Base-by-base conservation (phyloP, 2,113 vertebrate species). In the Albula goreensis region DNA sequence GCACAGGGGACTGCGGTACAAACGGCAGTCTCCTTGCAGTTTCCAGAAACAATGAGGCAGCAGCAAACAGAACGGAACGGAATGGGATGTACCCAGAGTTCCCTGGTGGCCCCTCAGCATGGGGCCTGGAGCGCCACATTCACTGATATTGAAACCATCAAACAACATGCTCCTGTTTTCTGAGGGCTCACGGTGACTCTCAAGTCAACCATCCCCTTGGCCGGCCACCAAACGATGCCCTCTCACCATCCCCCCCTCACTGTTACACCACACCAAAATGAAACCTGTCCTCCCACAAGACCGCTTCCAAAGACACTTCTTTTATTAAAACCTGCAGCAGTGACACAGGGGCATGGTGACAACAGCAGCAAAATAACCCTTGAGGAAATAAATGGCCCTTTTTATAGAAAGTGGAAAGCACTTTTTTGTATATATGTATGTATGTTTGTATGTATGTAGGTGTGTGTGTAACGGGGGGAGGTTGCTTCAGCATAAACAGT, bases 351-450 rank as follows among this genome's bases (percentile, higher is more conserved):
- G 57, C 51, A 41, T 25, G 31, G 19, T 22, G 57, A 83, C n/a
- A 63, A 63, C 79, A 49, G 57, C 53, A 48, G 52, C 82, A 83
- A 31, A 83, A 63, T 51, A 50, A 80, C 79, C 80, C 51, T 22
- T 22, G n/a, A n/a, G 22, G n/a, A 82, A 82, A 82, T 82, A 82
- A 82, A 53, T 74, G 50, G 52, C 51, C 52, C 17, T 82, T 82
- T 82, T 56, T 82, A 82, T 82, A 82, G 80, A 74, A 74, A 7
- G 9, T 11, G n/a, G 70, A 31, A 74, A n/a, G 50, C 31, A n/a
- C n/a, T 50, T 81, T 81, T 84, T 48, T 88, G 83, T 81, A 49
- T 79, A 50, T 80, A 85, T 70, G 19, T 87, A 85, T 81, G 53
- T 83, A 57, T 86, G 15, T 60, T 25, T 82, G 78, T 80, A 74